Conservation (phyloP, 2,888 invertebrate genomes). For the Darwinula stevensoni region DNA sequence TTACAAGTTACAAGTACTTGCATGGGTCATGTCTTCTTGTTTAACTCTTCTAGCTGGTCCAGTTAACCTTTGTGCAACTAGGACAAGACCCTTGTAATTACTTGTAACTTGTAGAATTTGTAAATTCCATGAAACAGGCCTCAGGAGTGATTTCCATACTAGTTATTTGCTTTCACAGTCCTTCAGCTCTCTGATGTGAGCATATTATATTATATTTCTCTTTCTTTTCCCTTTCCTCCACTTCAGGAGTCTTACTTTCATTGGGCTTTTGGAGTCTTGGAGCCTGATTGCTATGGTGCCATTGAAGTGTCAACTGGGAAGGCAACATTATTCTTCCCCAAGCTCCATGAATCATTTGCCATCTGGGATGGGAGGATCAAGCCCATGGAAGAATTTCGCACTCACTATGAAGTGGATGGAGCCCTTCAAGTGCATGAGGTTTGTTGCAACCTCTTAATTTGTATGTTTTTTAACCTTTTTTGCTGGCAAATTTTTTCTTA, state of each 20-base stretch:
- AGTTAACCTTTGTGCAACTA: too few relatives aligned
- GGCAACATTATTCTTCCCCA: constrained; percentile 52
- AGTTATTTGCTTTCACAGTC: neutral
- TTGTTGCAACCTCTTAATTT: too few relatives aligned
- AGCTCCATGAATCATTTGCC: constrained; percentile 52
- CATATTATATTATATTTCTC: too few relatives aligned
- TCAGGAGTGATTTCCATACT: neutral
- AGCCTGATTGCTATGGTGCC: constrained; percentile 66
- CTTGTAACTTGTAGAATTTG: too few relatives aligned
- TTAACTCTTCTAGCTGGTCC: too few relatives aligned
- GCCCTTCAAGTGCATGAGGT: too few relatives aligned
- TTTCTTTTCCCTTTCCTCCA: constrained; percentile 16
- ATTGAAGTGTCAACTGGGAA: constrained; percentile 37
- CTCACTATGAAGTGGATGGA: constrained; percentile 51
- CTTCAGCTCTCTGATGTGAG: too few relatives aligned
- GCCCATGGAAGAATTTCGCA: constrained; percentile 35
- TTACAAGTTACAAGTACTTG: too few relatives aligned
- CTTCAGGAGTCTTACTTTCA: constrained; percentile 95
- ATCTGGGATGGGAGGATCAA: constrained; percentile 77
- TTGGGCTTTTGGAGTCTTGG: constrained; percentile 79
- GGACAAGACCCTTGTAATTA: neutral
- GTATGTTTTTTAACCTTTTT: too few relatives aligned
- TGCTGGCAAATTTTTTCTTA: too few relatives aligned
- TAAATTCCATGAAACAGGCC: too few relatives aligned
- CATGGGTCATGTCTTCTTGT: too few relatives aligned